Evolutionary conservation across 2,797 vertebrate genomes (phyloP).

Genomic region (Enteromius argenteus): DNA sequence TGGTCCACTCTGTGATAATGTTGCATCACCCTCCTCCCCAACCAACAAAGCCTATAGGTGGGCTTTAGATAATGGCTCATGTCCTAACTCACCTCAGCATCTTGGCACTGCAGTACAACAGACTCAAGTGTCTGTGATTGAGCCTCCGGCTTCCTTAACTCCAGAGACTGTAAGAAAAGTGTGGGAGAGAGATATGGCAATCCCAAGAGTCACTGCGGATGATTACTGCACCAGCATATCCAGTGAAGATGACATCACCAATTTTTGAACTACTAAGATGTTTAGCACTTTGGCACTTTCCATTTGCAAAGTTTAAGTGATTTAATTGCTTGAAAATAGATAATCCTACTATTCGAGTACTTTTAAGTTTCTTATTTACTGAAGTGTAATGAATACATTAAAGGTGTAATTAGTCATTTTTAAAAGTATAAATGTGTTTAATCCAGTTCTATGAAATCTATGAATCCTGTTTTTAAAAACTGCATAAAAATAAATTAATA

Average conservation of each 20-base stretch:
- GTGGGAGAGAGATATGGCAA: conserved; percentile 29
- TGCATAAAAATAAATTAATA: not conserved
- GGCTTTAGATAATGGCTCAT: conserved; percentile 68
- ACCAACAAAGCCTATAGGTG: conserved; percentile 63
- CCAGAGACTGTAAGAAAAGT: conserved; percentile 48
- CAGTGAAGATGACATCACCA: conserved; percentile 68
- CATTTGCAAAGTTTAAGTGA: not conserved
- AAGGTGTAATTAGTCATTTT: not conserved
- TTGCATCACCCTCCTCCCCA: conserved; percentile 50
- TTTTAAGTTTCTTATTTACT: not conserved
- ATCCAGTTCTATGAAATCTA: not conserved
- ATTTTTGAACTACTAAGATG: conserved; percentile 57
- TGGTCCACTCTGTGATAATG: conserved; percentile 33
- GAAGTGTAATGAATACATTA: not conserved
- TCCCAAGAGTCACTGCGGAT: conserved; percentile 49
- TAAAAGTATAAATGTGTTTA: not conserved
- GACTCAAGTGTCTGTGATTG: conserved; percentile 45
- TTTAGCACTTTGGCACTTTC: conserved; percentile 19
- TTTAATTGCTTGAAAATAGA: not conserved
- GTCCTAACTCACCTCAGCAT: conserved; percentile 64
- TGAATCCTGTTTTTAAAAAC: not conserved
- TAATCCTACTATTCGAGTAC: not conserved
- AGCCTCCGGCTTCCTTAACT: conserved; percentile 48
- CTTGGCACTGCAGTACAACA: conserved; percentile 62
- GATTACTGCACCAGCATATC: conserved; percentile 58